Percentiles rank a stretch among this genome's conserved stretches.
These are phyloP conservation scores for Amblyornis subalaris DNA, from an alignment of 2,113 vertebrate genomes.

Conservation along the genomic window DNA sequence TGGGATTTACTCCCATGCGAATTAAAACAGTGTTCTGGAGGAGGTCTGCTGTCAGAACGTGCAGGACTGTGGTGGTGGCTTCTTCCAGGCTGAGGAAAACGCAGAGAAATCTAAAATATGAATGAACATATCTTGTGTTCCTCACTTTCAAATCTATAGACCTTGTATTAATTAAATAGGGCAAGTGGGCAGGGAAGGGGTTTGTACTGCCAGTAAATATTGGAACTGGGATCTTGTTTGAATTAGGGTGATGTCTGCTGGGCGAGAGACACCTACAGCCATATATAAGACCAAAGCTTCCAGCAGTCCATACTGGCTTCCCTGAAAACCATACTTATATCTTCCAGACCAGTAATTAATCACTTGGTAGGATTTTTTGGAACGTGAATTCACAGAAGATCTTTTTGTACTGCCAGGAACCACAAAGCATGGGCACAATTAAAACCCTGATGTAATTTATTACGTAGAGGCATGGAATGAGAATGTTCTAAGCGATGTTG, in stretches of 20 bases:
- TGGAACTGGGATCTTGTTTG: conserved; percentile 75
- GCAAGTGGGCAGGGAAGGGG: neutral
- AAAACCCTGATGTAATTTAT: conserved; percentile 83
- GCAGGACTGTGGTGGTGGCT: neutral
- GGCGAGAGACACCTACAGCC: conserved; percentile 67
- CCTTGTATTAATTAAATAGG: conserved; percentile 20
- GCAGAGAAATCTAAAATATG: neutral
- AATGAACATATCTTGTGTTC: neutral
- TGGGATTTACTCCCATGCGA: neutral
- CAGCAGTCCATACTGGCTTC: conserved; percentile 71
- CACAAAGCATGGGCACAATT: conserved; percentile 79
- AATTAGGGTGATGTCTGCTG: conserved; percentile 75
- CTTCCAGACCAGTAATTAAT: conserved; percentile 85
- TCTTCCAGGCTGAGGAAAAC: neutral
- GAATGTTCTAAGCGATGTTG: conserved; percentile 74
- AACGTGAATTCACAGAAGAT: conserved; percentile 72
- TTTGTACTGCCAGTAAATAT: neutral
- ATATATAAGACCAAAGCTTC: conserved; percentile 65
- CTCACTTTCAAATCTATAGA: neutral
- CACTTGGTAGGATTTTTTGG: conserved; percentile 72
- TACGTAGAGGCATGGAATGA: conserved; percentile 62
- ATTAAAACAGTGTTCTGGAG: neutral
- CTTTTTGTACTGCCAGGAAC: conserved; percentile 79
- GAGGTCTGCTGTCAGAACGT: neutral
- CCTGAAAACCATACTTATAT: conserved; percentile 82